Conservation (phyloP, 2,888 invertebrate genomes). For the Choristoneura rosaceana region DNA sequence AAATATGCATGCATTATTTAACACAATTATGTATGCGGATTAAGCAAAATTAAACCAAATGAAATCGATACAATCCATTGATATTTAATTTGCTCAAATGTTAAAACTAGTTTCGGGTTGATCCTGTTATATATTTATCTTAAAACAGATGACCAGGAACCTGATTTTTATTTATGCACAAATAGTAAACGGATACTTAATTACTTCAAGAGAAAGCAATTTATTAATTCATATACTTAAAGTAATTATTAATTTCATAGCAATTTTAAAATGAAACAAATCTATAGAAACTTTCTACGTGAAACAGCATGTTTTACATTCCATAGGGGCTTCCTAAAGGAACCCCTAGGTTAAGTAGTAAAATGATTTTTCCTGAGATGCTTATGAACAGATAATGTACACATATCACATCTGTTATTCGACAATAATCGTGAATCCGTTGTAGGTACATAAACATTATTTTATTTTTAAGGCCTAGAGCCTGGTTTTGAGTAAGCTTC, state of each 20-base stretch:
- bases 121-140: neutral
- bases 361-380: constrained; percentile 19
- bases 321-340: constrained; percentile 55
- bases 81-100: constrained; percentile 39
- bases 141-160: neutral
- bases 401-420: constrained; percentile 37
- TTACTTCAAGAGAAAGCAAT: neutral
- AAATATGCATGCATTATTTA: constrained; percentile 20
- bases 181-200: constrained; percentile 9
- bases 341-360: constrained; percentile 44
- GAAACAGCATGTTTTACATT: constrained; percentile 62
- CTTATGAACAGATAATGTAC: constrained; percentile 39
- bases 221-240: neutral
- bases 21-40: neutral
- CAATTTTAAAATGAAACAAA: constrained; percentile 40
- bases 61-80: constrained; percentile 4
- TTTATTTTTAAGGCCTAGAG: constrained; percentile 46
- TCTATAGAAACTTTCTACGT: constrained; percentile 50
- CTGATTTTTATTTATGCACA: constrained; percentile 14
- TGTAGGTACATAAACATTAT: constrained; percentile 43
- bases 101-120: constrained; percentile 2
- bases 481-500: constrained; percentile 47
- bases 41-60: neutral
- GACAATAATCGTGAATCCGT: constrained; percentile 40
- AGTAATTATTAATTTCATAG: neutral